phyloP scores from a whole-genome alignment of 2,888 invertebrate species.

The Bibio marci region DNA sequence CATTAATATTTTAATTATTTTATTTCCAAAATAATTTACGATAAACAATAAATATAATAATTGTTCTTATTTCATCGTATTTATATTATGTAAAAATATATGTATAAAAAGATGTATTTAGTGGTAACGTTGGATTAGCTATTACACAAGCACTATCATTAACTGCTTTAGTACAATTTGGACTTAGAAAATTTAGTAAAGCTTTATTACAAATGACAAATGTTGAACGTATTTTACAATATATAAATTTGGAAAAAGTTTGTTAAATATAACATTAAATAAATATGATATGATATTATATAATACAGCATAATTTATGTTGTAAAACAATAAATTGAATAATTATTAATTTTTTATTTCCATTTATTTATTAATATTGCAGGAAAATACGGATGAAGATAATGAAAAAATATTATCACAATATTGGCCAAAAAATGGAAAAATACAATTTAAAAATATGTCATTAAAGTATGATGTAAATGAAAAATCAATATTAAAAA shows the following conservation, averaged over 20 bases:
- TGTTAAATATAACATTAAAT: no score
- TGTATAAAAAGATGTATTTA: conserved; percentile 30
- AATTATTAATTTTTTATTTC: no score
- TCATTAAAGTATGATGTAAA: conserved; percentile 35
- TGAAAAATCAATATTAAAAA: conserved; percentile 44
- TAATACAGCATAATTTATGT: no score
- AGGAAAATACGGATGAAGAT: background rate
- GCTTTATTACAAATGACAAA: conserved; percentile 54
- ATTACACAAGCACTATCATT: conserved; percentile 49
- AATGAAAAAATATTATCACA: background rate
- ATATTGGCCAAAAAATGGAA: conserved; percentile 19
- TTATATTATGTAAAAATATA: no score
- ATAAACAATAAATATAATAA: no score
- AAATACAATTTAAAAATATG: conserved; percentile 30
- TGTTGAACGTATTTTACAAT: conserved; percentile 55
- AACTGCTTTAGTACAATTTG: conserved; percentile 57
- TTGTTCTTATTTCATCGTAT: background rate
- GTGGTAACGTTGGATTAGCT: conserved; percentile 53
- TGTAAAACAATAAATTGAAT: no score
- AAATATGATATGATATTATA: no score
- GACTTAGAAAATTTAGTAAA: conserved; percentile 49
- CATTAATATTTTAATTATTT: no score
- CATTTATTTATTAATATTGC: no score
- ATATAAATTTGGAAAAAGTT: conserved; percentile 43
- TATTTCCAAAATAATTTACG: background rate